phyloP scores from a whole-genome alignment of 2,113 vertebrate species.

The Phoenicopterus ruber region DNA sequence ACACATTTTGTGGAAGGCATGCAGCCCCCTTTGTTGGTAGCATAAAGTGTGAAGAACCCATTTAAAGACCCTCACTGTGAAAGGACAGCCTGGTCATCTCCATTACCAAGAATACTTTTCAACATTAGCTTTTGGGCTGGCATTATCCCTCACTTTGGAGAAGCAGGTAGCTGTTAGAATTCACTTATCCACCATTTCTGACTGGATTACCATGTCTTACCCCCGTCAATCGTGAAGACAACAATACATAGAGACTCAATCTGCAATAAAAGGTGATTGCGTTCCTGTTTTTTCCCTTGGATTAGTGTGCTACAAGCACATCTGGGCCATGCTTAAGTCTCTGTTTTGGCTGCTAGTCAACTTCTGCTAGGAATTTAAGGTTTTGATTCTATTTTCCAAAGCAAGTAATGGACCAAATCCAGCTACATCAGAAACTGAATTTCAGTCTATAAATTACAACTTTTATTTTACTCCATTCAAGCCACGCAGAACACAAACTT shows the following conservation, averaged over 20 bases:
- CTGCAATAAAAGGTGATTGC: not conserved
- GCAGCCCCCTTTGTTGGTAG: not conserved
- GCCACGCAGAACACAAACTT: not conserved
- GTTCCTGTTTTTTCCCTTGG: not conserved
- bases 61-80: not conserved
- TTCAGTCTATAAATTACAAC: not conserved
- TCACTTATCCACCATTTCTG: not conserved
- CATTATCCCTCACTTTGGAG: not conserved
- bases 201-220: accelerated
- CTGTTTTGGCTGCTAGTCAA: not conserved
- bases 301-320: not conserved
- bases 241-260: not conserved
- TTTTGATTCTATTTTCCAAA: not conserved
- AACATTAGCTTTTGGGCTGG: not conserved
- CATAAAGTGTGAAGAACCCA: not conserved
- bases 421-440: not conserved
- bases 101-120: not conserved
- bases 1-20: not conserved
- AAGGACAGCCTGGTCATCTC: not conserved
- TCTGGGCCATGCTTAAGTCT: not conserved
- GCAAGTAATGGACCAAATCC: not conserved
- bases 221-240: not conserved
- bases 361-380: not conserved
- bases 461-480: not conserved
- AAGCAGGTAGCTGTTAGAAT: not conserved